These are phyloP conservation scores for Meandrina meandrites DNA, from an alignment of 92 coral and sea anemone genomes.

Conservation along the genomic window DNA sequence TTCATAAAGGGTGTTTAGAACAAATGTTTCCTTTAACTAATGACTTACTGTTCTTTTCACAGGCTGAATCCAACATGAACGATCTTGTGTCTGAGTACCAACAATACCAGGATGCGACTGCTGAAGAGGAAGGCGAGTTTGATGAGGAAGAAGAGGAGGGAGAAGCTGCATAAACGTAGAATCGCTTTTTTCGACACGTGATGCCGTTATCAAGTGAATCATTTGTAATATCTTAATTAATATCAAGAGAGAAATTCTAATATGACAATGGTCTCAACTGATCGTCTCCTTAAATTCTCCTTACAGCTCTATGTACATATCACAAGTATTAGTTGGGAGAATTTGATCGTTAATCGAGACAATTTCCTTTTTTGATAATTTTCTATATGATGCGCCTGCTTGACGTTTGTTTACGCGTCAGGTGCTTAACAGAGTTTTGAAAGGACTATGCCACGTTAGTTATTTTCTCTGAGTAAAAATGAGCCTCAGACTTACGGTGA, in stretches of 20 bases:
- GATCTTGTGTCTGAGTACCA: slow-evolving; percentile 99
- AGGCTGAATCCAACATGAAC: slow-evolving; percentile 99
- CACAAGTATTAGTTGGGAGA: background rate
- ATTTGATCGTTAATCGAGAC: background rate
- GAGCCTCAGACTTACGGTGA: background rate
- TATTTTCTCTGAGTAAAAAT: background rate
- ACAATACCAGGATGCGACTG: slow-evolving; percentile 98
- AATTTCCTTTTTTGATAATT: background rate
- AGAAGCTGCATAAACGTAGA: slow-evolving; percentile 56
- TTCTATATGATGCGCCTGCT: background rate
- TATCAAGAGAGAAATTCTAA: background rate
- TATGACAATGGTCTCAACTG: background rate
- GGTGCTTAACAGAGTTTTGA: background rate
- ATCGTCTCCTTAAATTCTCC: background rate
- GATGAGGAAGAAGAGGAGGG: slow-evolving; percentile 98
- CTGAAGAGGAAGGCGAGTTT: slow-evolving; percentile 99
- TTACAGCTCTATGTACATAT: background rate
- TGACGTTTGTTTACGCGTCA: background rate
- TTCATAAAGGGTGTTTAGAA: background rate
- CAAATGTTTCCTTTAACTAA: too few relatives aligned
- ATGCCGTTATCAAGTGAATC: background rate
- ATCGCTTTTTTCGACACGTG: background rate
- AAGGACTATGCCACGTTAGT: background rate
- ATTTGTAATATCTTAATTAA: background rate
- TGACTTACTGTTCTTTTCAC: background rate